These are phyloP conservation scores for Cosmorhoe ocellata DNA, from an alignment of 2,888 invertebrate species.

Conservation along the genomic window DNA sequence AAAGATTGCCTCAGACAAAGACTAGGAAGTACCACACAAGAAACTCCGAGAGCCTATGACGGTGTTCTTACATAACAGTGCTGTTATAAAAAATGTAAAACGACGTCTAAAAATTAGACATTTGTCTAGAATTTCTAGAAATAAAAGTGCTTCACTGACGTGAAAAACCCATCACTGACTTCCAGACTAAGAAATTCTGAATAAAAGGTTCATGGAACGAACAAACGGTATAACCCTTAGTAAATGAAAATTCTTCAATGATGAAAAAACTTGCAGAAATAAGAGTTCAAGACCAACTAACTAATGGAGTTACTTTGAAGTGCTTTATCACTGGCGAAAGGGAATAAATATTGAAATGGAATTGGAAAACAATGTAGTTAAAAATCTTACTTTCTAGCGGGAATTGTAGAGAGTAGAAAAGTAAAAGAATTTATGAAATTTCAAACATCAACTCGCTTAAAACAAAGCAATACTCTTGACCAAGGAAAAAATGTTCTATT, in stretches of 20 bases:
- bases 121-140: neutral
- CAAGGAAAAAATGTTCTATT: too few relatives aligned
- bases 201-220: constrained; percentile 40
- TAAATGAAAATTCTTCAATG: constrained; percentile 52
- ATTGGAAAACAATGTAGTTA: neutral
- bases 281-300: constrained; percentile 47
- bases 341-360: neutral
- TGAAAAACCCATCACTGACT: neutral
- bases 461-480: too few relatives aligned
- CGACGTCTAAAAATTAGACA: too few relatives aligned
- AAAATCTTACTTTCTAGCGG: too few relatives aligned
- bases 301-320: constrained; percentile 44
- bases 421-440: too few relatives aligned
- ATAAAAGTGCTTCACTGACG: neutral
- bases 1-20: constrained; percentile 39
- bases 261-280: constrained; percentile 55
- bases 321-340: constrained; percentile 19
- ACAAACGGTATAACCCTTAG: constrained; percentile 41
- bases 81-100: too few relatives aligned
- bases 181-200: constrained; percentile 16
- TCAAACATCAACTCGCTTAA: too few relatives aligned
- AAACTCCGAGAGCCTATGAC: constrained; percentile 18
- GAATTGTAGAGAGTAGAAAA: too few relatives aligned
- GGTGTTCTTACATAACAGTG: constrained; percentile 7
- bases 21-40: constrained; percentile 28